Evolutionary conservation across 1,140 invertebrate genomes (phyloP).

Genomic region (Carcinoscorpius rotundicauda): DNA sequence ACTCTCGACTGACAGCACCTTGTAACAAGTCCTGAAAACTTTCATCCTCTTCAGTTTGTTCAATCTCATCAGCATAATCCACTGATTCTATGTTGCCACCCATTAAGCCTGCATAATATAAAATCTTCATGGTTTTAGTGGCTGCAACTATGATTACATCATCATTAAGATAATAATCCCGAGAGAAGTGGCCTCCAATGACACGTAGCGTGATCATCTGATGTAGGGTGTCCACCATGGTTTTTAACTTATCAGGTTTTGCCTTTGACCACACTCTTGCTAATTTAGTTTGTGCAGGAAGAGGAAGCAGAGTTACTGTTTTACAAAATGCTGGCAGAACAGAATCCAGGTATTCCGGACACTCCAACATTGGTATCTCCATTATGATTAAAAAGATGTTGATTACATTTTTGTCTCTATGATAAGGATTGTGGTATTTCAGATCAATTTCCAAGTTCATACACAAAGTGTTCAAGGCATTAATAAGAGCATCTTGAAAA

Average conservation of each 20-base stretch:
- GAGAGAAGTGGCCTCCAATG: constrained; percentile 57
- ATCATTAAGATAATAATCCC: constrained; percentile 66
- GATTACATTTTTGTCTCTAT: constrained; percentile 40
- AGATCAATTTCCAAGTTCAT: constrained; percentile 60
- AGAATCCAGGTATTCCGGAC: constrained; percentile 64
- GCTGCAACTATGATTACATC: constrained; percentile 58
- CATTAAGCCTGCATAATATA: constrained; percentile 79
- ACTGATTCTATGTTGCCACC: constrained; percentile 62
- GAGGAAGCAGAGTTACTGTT: constrained; percentile 52
- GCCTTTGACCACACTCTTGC: constrained; percentile 63
- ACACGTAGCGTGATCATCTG: constrained; percentile 69
- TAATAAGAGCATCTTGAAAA: constrained; percentile 61
- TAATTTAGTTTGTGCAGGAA: constrained; percentile 63
- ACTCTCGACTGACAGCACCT: constrained; percentile 28
- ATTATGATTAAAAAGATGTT: constrained; percentile 78
- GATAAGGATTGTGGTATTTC: constrained; percentile 40
- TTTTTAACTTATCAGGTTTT: constrained; percentile 51
- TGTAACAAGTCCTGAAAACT: constrained; percentile 29
- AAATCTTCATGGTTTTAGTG: constrained; percentile 47
- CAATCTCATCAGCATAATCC: constrained; percentile 33
- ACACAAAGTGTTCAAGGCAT: constrained; percentile 58
- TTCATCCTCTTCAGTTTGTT: constrained; percentile 26
- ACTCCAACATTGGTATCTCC: constrained; percentile 69
- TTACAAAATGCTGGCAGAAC: constrained; percentile 68
- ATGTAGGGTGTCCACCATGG: constrained; percentile 65